Evolutionary conservation across 2,888 invertebrate genomes (phyloP).

Genomic region (Anthophora plumipes): DNA sequence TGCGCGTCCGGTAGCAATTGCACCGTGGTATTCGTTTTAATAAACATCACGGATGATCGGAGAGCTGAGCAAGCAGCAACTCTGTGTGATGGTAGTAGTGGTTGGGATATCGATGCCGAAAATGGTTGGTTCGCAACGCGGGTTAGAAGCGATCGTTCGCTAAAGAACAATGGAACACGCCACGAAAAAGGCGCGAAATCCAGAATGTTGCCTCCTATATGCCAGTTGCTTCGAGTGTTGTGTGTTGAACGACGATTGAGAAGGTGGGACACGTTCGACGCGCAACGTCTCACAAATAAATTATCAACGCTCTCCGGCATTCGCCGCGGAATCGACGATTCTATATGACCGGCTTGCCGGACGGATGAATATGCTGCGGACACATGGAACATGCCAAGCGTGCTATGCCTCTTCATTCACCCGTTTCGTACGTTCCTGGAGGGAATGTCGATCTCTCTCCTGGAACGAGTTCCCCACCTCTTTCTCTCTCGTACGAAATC

Average conservation of each 20-base stretch:
- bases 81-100: neutral
- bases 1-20: conserved; percentile 70
- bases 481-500: neutral
- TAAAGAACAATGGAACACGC: conserved; percentile 69
- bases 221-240: too few species aligned
- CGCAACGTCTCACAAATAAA: conserved; percentile 82
- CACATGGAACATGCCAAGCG: conserved; percentile 72
- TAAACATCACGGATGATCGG: conserved; percentile 65
- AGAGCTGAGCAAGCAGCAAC: neutral
- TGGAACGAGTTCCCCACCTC: conserved; percentile 23
- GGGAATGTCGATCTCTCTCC: conserved; percentile 49
- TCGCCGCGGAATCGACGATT: conserved; percentile 72
- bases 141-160: too few species aligned
- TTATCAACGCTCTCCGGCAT: conserved; percentile 74
- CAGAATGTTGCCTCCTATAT: conserved; percentile 73
- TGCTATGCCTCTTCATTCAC: conserved; percentile 67
- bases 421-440: conserved; percentile 54
- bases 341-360: conserved; percentile 62
- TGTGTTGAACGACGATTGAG: conserved; percentile 62
- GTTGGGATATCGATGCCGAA: conserved; percentile 62
- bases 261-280: conserved; percentile 82
- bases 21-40: conserved; percentile 62
- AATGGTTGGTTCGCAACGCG: conserved; percentile 20
- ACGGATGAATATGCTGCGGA: conserved; percentile 70
- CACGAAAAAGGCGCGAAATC: conserved; percentile 78